Base-by-base conservation (phyloP, 2,888 invertebrate species). In the Synanthedon vespiformis region DNA sequence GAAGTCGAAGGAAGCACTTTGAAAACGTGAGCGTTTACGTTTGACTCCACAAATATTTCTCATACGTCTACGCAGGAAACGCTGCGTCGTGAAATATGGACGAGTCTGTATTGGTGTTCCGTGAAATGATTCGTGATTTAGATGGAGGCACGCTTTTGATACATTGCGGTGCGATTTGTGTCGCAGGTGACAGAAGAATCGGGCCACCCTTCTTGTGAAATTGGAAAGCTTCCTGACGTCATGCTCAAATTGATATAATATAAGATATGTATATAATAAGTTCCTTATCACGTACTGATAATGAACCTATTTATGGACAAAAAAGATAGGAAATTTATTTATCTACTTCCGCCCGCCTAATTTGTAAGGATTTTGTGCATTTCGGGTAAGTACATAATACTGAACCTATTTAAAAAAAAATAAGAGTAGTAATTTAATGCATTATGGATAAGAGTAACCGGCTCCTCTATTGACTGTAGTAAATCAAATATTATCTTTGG, bases 81-180 rank as follows among this genome's bases (percentile, higher is more conserved):
- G 65, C 60, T 60, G 59, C 56, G 60, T 61, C 61, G 61, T 77
- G 74, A 80, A 73, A 76, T 75, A 77, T 77, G 74, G 67, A 58
- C 63, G 68, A 64, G 68, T 68, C 66, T 68, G 70, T 72, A 72
- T 74, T 74, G 71, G 71, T 68, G 67, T 73, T 65, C 63, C 62
- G 71, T 70, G 72, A 78, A 78, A 80, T 80, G 73, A 75, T 80
- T 77, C 68, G 73, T 77, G 80, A 81, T 78, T 76, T 78, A 80
- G 70, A 70, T 63, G 61, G 40, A 18, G 13, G 60, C 62, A 57
- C 66, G 68, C 67, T 70, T 77, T 74, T 79, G 78, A 75, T 77
- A 72, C 74, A 75, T 66, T 70, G 67, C 13, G 64, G 58, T 50
- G 63, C 65, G 69, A 77, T 75, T 73, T 70, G 70, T 64, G 67